Percentiles rank a stretch among this genome's conserved stretches.
Conservation (phyloP, 2,113 vertebrate species). For the Alethe castanea region DNA sequence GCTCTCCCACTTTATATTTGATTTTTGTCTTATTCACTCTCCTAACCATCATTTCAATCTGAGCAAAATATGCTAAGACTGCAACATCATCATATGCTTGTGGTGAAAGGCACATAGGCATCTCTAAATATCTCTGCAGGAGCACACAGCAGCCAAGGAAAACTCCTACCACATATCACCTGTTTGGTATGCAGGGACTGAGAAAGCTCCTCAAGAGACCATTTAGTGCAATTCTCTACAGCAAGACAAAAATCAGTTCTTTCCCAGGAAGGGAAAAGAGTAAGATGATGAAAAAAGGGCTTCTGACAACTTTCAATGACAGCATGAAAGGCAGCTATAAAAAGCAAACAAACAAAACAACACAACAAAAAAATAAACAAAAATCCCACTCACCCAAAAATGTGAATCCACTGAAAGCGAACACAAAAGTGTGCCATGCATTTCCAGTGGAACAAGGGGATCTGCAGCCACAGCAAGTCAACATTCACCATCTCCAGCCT, state of each 20-base stretch:
- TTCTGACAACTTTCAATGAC: background rate
- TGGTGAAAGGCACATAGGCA: background rate
- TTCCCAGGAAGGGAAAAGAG: background rate
- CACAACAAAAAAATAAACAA: background rate
- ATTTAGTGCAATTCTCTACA: background rate
- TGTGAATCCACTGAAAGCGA: background rate
- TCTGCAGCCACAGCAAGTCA: background rate
- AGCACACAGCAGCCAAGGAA: background rate
- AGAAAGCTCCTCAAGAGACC: background rate
- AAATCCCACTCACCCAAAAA: background rate
- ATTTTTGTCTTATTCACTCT: background rate
- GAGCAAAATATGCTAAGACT: background rate
- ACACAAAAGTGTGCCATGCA: background rate
- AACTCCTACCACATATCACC: background rate
- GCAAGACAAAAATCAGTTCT: background rate
- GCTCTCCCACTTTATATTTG: background rate
- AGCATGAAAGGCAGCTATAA: background rate
- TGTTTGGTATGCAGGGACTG: background rate
- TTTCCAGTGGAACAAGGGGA: background rate
- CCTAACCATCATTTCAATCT: background rate
- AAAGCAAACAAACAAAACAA: background rate
- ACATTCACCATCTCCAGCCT: background rate
- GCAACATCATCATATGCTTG: background rate
- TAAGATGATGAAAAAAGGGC: background rate
- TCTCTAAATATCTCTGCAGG: background rate